Base-by-base conservation (phyloP, 2,888 invertebrate genomes). In the Electrophaes corylata region DNA sequence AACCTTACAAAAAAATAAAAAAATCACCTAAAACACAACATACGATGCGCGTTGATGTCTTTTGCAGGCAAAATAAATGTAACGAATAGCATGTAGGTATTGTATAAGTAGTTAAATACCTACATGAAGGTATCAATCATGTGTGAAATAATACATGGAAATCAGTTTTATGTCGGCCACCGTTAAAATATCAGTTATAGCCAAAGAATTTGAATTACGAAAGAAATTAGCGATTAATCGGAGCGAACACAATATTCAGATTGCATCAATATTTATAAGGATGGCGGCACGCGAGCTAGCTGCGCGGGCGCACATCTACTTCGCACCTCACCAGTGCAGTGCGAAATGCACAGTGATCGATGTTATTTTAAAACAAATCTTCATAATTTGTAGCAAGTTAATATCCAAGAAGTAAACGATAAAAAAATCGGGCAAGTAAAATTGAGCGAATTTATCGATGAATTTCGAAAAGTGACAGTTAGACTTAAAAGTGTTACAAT, bases 241-340 rank as follows among this genome's bases (percentile, higher is more conserved):
- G 85, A 86, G 86, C 86, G 81, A 82, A 79, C 72, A 79, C 76
- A 79, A 67, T 67, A 67, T 78, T 76, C 77, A 82, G 81, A 85
- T 87, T 86, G 83, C 87, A 90, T 89, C 84, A 89, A 88, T 91
- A 90, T 90, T 88, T 80, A 90, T 89, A 78, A 83, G 84, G 84
- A 84, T 80, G 78, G 75, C 73, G 72, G 76, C 67, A 71, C 69
- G 71, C 71, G 72, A 48, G 67, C 72, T 65, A 62, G 68, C 74
- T 70, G 73, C 72, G 75, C 74, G 62, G 67, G 75, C 85, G 82
- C 88, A 87, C 74, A 82, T 70, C 83, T 78, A 66, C 72, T 69
- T 72, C 80, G 88, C 87, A 77, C 83, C 74, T 71, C 86, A 86
- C 90, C 62, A 89, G 72, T 77, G 85, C 83, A 83, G 81, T 82